These are phyloP conservation scores for Apamea anceps DNA, from an alignment of 2,888 invertebrate species.

Conservation along the genomic window DNA sequence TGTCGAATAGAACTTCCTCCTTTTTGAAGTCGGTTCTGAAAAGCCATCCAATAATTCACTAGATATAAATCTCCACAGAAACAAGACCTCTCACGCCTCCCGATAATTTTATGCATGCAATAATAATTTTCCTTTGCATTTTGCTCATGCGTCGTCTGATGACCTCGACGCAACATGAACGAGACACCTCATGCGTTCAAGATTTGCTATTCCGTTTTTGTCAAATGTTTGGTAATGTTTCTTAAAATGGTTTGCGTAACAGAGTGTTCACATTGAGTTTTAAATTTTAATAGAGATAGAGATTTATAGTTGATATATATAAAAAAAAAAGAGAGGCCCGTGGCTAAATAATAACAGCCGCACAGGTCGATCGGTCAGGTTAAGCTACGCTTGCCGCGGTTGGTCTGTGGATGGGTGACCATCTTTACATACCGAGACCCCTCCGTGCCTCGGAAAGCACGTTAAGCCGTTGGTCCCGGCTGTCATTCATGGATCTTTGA, in stretches of 20 bases:
- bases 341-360: too few relatives aligned
- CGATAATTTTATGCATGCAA: constrained; percentile 28
- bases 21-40: not conserved
- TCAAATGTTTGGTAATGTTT: constrained; percentile 26
- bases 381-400: too few relatives aligned
- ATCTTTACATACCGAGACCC: too few relatives aligned
- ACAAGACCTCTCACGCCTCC: constrained; percentile 1
- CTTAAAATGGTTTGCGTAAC: constrained; percentile 41
- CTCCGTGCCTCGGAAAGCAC: too few relatives aligned
- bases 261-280: not conserved
- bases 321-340: too few relatives aligned
- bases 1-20: not conserved
- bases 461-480: too few relatives aligned
- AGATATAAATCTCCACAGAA: constrained; percentile 5
- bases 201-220: constrained; percentile 21
- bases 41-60: not conserved
- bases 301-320: too few relatives aligned
- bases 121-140: constrained; percentile 43
- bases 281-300: too few relatives aligned
- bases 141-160: constrained; percentile 28
- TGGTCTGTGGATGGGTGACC: too few relatives aligned
- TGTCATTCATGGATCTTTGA: too few relatives aligned
- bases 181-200: constrained; percentile 44
- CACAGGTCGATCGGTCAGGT: too few relatives aligned
- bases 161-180: constrained; percentile 45